Conservation (phyloP, 2,888 invertebrate species). For the Drosophila subquinaria region DNA sequence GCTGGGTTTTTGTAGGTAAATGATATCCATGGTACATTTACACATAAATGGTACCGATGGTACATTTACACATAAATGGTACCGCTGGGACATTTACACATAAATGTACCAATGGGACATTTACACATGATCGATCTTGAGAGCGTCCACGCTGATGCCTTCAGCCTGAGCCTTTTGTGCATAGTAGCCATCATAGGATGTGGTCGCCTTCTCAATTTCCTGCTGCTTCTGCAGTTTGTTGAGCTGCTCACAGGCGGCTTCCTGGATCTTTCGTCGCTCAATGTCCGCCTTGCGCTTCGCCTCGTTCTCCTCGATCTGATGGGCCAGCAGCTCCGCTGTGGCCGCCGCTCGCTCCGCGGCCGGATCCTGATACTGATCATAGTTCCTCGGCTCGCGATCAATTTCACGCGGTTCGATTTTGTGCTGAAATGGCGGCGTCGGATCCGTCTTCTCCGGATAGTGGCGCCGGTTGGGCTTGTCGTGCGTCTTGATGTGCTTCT, state of each 20-base stretch:
- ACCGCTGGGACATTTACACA: too few relatives aligned
- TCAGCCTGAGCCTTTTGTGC: constrained; percentile 75
- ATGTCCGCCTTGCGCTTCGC: constrained; percentile 78
- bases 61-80: too few relatives aligned
- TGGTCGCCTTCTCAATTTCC: constrained; percentile 74
- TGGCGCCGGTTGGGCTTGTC: constrained; percentile 71
- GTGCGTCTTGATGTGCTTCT: constrained; percentile 83
- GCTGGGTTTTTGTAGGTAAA: constrained; percentile 31
- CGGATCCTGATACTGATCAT: constrained; percentile 76
- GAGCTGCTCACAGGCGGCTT: constrained; percentile 80
- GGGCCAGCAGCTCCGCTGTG: constrained; percentile 79
- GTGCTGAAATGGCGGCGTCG: constrained; percentile 51
- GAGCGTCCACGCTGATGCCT: constrained; percentile 65
- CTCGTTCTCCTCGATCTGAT: constrained; percentile 82
- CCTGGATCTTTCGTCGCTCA: constrained; percentile 79
- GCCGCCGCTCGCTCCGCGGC: constrained; percentile 77
- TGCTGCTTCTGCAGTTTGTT: constrained; percentile 74
- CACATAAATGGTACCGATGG: too few relatives aligned
- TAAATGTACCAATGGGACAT: not conserved
- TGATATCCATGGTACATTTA: too few relatives aligned
- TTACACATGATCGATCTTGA: constrained; percentile 75
- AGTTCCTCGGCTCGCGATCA: constrained; percentile 67
- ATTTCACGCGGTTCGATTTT: constrained; percentile 65
- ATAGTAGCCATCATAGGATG: constrained; percentile 75
- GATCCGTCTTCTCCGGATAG: constrained; percentile 53